phyloP scores from a whole-genome alignment of 2,888 invertebrate genomes.

The Sicus ferrugineus region DNA sequence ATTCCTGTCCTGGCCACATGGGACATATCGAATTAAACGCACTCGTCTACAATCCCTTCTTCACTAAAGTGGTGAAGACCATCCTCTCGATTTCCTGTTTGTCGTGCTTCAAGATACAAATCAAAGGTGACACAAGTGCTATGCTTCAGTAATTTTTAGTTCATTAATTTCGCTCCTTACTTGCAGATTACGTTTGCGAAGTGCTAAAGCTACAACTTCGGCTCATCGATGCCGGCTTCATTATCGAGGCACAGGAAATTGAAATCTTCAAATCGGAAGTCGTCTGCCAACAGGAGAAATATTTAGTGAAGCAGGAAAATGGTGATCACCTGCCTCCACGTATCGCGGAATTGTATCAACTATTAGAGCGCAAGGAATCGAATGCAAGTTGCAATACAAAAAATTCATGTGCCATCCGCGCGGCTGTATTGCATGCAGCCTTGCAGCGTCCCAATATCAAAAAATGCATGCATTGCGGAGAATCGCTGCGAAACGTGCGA shows the following conservation, averaged over 20 bases:
- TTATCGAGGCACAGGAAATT: conserved; percentile 76
- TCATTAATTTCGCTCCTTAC: background rate
- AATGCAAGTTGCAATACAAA: conserved; percentile 54
- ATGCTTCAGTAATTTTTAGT: conserved; percentile 34
- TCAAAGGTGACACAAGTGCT: no score
- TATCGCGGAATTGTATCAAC: conserved; percentile 65
- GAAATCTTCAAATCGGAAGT: conserved; percentile 64
- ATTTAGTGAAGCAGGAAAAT: conserved; percentile 54
- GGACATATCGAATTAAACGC: conserved; percentile 92
- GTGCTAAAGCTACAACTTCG: conserved; percentile 71
- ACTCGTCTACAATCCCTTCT: conserved; percentile 90
- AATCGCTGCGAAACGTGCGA: conserved; percentile 52
- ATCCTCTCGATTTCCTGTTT: conserved; percentile 76
- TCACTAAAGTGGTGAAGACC: conserved; percentile 76
- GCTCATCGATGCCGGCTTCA: conserved; percentile 77
- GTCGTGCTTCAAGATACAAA: conserved; percentile 75
- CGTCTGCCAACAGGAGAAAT: conserved; percentile 53
- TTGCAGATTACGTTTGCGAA: conserved; percentile 61
- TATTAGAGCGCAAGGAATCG: conserved; percentile 50
- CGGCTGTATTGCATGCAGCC: conserved; percentile 55
- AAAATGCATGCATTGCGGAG: conserved; percentile 57
- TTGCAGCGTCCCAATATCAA: conserved; percentile 50
- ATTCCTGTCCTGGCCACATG: conserved; percentile 89
- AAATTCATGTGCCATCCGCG: conserved; percentile 56
- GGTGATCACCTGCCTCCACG: conserved; percentile 64